phyloP scores from a whole-genome alignment of 1,140 invertebrate species.

The Drosophila setifemur region DNA sequence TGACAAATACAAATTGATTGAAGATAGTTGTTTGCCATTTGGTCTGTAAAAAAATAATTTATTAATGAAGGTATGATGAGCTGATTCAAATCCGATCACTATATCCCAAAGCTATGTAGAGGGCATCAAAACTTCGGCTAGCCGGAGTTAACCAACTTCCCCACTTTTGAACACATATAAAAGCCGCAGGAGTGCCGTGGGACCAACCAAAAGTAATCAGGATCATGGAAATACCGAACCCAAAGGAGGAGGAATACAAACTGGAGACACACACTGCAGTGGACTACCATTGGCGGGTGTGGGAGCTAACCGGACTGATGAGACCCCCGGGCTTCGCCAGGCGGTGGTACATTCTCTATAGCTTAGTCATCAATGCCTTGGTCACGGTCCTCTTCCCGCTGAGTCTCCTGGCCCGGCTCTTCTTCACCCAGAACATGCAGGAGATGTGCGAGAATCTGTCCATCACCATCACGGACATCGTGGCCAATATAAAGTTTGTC shows the following conservation, averaged over 20 bases:
- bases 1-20: too few relatives aligned
- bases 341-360: slow-evolving; percentile 7
- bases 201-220: background rate
- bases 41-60: too few relatives aligned
- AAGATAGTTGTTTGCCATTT: too few relatives aligned
- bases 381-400: slow-evolving; percentile 67
- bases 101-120: too few relatives aligned
- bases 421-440: slow-evolving; percentile 48
- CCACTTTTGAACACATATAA: too few relatives aligned
- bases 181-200: background rate
- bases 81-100: too few relatives aligned
- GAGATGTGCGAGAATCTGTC: slow-evolving; percentile 70
- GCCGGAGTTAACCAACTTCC: too few relatives aligned
- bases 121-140: too few relatives aligned
- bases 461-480: slow-evolving; percentile 69
- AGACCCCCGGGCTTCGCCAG: background rate
- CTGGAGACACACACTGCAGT: slow-evolving; percentile 57
- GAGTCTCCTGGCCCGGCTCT: slow-evolving; percentile 51
- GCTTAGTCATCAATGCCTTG: slow-evolving; percentile 40
- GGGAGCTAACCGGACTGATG: slow-evolving; percentile 59
- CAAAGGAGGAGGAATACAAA: too few relatives aligned
- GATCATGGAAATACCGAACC: background rate
- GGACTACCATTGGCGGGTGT: slow-evolving; percentile 60
- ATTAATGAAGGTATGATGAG: too few relatives aligned
- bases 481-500: slow-evolving; percentile 67